Base-by-base conservation (phyloP, 2,113 vertebrate species). In the Sinocyclocheilus rhinocerous region DNA sequence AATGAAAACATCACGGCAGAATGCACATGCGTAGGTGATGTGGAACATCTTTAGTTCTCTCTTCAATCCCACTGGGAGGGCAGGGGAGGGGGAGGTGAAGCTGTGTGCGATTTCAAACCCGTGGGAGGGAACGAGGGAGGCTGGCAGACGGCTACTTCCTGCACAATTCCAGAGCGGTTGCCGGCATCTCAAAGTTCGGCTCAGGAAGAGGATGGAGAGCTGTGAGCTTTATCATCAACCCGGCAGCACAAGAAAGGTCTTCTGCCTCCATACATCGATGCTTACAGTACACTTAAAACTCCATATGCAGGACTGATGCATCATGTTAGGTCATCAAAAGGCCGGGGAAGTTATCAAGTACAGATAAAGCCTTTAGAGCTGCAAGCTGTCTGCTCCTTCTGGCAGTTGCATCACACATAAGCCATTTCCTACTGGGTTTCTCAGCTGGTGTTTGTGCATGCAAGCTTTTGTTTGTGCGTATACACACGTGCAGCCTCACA, bases 221-320 rank as follows among this genome's bases (percentile, higher is more conserved):
- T 87, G 92, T n/a, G 70, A 89, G 90, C 86, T 91, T 91, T 45
- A 92, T 89, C 91, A 92, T 92, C 83, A 93, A 86, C 83, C 85
- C 63, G 78, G 80, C 87, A 15, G 90, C 89, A 89, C 91, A 92
- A 91, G 91, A 92, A 91, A 92, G 89, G 87, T 85, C 70, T 6
- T 87, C 83, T 70, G 76, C 89, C 90, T 81, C 72, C 88, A 89
- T 90, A 90, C 92, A 86, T 85, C 36, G 85, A 76, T 75, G 4
- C 12, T 50, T 50, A 13, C 12, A 0, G 11, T 90, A 87, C 83
- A 83, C 87, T 20, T 87, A 84, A 86, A 92, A 93, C 89, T 90
- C 55, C 3, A 3, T 13, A 50, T 50, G 12, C 48, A 18, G 61
- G 39, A 48, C 59, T 81, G 39, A 48, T 65, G 15, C 29, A 57